Base-by-base conservation (phyloP, 2,888 invertebrate genomes). In the Pilophorus perplexus region DNA sequence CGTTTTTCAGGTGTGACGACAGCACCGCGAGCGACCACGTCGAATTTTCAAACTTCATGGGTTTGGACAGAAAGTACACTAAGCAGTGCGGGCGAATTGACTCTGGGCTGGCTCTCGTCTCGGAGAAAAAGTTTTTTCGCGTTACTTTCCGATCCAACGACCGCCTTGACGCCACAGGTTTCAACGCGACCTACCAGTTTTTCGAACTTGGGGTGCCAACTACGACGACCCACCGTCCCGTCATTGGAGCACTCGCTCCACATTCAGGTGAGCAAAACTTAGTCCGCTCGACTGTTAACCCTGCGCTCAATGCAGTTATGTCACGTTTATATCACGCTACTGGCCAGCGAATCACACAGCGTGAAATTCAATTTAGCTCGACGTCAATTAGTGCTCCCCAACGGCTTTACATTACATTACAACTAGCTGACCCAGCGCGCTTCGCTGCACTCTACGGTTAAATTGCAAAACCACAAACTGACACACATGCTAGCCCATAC, bases 111-210 rank as follows among this genome's bases (percentile, higher is more conserved):
- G 85, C 87, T 74, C 84, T 92, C 40, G 86, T 87, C 73, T 95
- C 95, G 4, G 94, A 96, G 75, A 84, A 89, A 67, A 88, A 89
- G 75, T 97, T 94, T 81, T 97, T 97, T 80, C 85, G 94, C 73
- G 91, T 98, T 55, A 92, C 93, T 4, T 96, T 98, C 79, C 84
- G 89, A 75, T 93, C 96, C 3, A 97, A 98, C 77, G 91, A 93
- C 77, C 84, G 93, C 71, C 87, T 93, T 73, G 96, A 98, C 75
- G 93, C 89, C 44, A 91, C 90, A 25, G 97, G 97, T 48, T 98
- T 98, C 79, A 89, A 90, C 75, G 96, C 94, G 8, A 85, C 87
- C 71, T 97, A 92, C 79, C 88, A 89, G 75, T 96, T 96, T 79
- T 77, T 86, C 75, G 84, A 86, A 16, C 23, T 14, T 18, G 23